Conservation (phyloP, 35 echinoderm and acorn worm species). For the Ophioderma brevispina region DNA sequence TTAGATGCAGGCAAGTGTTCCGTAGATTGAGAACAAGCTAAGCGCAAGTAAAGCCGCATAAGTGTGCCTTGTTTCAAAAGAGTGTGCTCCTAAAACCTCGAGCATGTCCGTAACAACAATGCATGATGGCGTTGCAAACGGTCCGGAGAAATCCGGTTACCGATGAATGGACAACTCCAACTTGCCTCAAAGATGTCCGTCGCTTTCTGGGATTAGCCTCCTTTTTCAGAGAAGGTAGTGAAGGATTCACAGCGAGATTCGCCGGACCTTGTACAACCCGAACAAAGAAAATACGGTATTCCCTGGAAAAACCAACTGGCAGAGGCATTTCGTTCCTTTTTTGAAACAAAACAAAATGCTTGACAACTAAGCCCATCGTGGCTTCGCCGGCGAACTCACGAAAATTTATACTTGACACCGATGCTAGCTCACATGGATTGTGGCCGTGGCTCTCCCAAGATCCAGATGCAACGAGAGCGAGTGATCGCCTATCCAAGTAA, state of each 20-base stretch:
- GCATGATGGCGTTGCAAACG: slow-evolving; percentile 7
- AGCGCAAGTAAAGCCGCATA: slow-evolving; percentile 6
- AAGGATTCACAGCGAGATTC: background rate
- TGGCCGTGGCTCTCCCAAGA: slow-evolving; percentile 16
- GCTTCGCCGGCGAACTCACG: background rate
- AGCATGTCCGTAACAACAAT: slow-evolving; percentile 11
- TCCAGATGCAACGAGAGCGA: background rate
- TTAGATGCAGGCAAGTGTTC: background rate
- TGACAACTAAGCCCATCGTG: background rate
- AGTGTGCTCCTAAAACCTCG: slow-evolving; percentile 11
- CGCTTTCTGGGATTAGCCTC: background rate
- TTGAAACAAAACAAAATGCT: background rate
- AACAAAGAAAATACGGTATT: background rate
- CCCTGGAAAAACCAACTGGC: background rate
- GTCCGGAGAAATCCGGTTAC: slow-evolving; percentile 18
- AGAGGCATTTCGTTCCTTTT: background rate
- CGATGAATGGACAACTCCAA: background rate
- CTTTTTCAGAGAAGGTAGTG: background rate
- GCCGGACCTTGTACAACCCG: background rate
- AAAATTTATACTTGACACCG: slow-evolving; percentile 25
- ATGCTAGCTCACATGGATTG: background rate
- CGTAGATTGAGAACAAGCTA: background rate
- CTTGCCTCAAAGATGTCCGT: background rate
- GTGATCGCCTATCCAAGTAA: slow-evolving; percentile 37
- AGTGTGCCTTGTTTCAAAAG: slow-evolving; percentile 17